Evolutionary conservation across 2,797 vertebrate species (phyloP).

Genomic region (Acrossocheilus fasciatus): DNA sequence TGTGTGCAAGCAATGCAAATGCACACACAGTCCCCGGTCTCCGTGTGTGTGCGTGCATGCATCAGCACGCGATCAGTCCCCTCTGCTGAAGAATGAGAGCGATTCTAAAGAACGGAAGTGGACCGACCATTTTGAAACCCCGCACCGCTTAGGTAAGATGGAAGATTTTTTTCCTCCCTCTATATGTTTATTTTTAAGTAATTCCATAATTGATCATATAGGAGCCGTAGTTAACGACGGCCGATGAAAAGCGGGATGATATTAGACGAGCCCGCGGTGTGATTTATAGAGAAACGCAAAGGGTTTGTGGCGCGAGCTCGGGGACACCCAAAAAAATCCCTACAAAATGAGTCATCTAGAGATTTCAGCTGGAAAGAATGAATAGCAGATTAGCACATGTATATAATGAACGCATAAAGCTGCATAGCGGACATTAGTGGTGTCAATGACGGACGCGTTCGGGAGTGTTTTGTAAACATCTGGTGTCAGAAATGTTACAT

Average conservation of each 20-base stretch:
- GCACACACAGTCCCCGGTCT: neutral
- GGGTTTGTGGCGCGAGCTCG: slow-evolving; percentile 3
- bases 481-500: slow-evolving; percentile 39
- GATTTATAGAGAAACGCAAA: slow-evolving; percentile 13
- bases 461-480: slow-evolving; percentile 33
- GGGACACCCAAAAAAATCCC: slow-evolving; percentile 36
- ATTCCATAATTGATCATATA: neutral
- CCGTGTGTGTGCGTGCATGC: neutral
- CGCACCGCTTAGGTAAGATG: slow-evolving; percentile 84
- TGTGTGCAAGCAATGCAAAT: neutral
- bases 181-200: slow-evolving; percentile 14
- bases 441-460: neutral
- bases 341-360: slow-evolving; percentile 26
- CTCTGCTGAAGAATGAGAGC: slow-evolving; percentile 71
- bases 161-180: slow-evolving; percentile 66
- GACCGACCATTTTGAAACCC: slow-evolving; percentile 86
- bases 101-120: slow-evolving; percentile 80
- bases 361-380: neutral
- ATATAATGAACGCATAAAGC: neutral
- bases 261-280: neutral
- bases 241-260: neutral
- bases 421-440: neutral
- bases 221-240: neutral
- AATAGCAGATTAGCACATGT: neutral
- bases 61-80: slow-evolving; percentile 13